Evolutionary conservation across 35 echinoderm and acorn worm genomes (phyloP).

Genomic region (Apostichopus californicus): DNA sequence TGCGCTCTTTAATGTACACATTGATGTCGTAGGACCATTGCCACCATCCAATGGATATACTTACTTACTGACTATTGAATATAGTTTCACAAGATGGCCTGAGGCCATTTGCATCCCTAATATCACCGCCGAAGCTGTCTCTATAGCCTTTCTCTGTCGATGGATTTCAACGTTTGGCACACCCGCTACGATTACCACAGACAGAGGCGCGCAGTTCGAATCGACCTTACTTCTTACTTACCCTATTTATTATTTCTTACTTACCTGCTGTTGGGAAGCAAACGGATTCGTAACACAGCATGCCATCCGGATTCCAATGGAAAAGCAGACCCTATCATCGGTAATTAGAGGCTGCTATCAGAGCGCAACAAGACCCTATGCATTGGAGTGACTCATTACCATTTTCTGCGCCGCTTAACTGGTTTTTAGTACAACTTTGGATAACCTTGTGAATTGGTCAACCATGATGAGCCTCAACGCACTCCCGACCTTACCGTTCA

Average conservation of each 20-base stretch:
- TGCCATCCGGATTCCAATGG: background rate
- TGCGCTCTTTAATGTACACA: constrained; percentile 60
- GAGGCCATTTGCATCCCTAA: too few relatives aligned
- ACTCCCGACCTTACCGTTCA: background rate
- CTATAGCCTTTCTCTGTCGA: too few relatives aligned
- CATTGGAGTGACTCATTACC: background rate
- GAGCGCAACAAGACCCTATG: background rate
- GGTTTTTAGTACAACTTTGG: too few relatives aligned
- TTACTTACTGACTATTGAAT: too few relatives aligned
- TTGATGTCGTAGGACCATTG: constrained; percentile 56
- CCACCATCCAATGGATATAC: background rate
- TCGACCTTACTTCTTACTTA: background rate
- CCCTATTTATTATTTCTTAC: too few relatives aligned
- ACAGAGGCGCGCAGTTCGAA: constrained; percentile 59
- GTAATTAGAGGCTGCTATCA: background rate
- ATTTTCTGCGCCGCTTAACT: background rate
- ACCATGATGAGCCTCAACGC: too few relatives aligned
- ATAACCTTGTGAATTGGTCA: too few relatives aligned
- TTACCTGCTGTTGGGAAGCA: background rate
- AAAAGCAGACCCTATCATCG: background rate
- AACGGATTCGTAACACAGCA: constrained; percentile 31
- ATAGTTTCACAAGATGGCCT: too few relatives aligned
- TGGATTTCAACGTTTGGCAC: too few relatives aligned
- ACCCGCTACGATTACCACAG: constrained; percentile 27
- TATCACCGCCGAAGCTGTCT: too few relatives aligned